These are phyloP conservation scores for Chrysopa pallens DNA, from an alignment of 1,140 invertebrate species.

Conservation along the genomic window DNA sequence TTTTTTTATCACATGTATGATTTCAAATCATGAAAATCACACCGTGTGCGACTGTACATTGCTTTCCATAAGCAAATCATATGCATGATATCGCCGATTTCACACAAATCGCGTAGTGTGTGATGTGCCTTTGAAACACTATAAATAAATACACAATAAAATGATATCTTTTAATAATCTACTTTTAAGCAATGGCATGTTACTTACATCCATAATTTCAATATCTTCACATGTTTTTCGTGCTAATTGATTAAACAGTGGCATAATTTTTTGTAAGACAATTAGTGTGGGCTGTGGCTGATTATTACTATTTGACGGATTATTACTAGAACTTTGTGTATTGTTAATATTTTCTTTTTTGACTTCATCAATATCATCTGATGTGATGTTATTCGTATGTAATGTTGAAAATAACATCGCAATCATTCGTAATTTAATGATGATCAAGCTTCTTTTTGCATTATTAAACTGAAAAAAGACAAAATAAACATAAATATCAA, in stretches of 20 bases:
- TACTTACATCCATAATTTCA: slow-evolving; percentile 36
- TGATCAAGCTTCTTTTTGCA: slow-evolving; percentile 24
- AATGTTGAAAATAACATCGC: slow-evolving; percentile 49
- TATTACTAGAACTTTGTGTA: slow-evolving; percentile 6
- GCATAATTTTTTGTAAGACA: slow-evolving; percentile 39
- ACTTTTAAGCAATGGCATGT: too few species aligned
- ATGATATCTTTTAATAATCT: too few species aligned
- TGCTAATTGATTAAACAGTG: slow-evolving; percentile 31
- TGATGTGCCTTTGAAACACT: too few species aligned
- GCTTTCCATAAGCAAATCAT: too few species aligned
- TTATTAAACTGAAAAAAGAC: slow-evolving; percentile 23
- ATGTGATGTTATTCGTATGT: slow-evolving; percentile 20
- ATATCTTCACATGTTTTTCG: slow-evolving; percentile 33
- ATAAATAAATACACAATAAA: too few species aligned
- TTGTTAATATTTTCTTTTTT: too few species aligned
- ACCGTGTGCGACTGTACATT: too few species aligned
- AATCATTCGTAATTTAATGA: slow-evolving; percentile 46
- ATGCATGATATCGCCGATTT: too few species aligned
- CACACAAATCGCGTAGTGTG: too few species aligned
- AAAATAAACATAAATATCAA: slow-evolving; percentile 3
- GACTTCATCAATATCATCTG: too few species aligned
- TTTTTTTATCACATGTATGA: too few species aligned
- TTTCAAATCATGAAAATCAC: too few species aligned
- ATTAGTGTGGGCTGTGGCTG: slow-evolving; percentile 27
- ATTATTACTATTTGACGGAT: slow-evolving; percentile 11